Conservation (phyloP, 2,797 vertebrate genomes). For the Bufotes viridis region DNA sequence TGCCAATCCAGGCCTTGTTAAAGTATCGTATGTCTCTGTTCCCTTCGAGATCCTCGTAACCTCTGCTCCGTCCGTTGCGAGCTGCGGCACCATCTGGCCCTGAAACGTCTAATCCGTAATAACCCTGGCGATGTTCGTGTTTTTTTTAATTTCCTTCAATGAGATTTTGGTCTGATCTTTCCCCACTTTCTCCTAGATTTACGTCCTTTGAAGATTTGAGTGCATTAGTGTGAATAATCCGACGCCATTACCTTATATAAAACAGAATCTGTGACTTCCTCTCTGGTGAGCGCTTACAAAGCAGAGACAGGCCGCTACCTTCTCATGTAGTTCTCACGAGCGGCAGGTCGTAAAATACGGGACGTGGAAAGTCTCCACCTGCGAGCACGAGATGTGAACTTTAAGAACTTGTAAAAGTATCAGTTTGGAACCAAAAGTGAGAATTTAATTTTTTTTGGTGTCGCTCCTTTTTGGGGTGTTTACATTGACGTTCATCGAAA, state of each 20-base stretch:
- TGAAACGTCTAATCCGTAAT: neutral
- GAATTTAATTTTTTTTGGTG: conserved; percentile 60
- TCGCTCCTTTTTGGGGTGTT: conserved; percentile 14
- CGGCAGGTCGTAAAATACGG: conserved; percentile 71
- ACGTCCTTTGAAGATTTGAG: conserved; percentile 65
- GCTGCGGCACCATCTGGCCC: conserved; percentile 35
- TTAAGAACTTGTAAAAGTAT: conserved; percentile 61
- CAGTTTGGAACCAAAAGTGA: conserved; percentile 51
- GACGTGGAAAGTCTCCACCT: conserved; percentile 62
- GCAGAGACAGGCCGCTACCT: conserved; percentile 65
- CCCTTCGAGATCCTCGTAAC: neutral
- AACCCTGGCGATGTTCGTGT: neutral
- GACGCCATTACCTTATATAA: conserved; percentile 68
- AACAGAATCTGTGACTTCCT: conserved; percentile 72
- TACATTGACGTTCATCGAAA: conserved; percentile 65
- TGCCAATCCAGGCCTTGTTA: conserved; percentile 36
- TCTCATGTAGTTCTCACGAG: conserved; percentile 67
- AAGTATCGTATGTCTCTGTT: conserved; percentile 27
- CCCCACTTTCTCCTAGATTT: conserved; percentile 53
- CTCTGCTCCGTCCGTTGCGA: conserved; percentile 10
- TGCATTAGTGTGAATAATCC: conserved; percentile 66
- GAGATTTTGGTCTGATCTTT: conserved; percentile 45
- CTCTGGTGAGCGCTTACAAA: conserved; percentile 68
- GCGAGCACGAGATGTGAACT: conserved; percentile 60
- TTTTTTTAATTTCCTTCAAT: conserved; percentile 37